phyloP scores from a whole-genome alignment of 2,113 vertebrate species.

The Anthoscopus minutus region DNA sequence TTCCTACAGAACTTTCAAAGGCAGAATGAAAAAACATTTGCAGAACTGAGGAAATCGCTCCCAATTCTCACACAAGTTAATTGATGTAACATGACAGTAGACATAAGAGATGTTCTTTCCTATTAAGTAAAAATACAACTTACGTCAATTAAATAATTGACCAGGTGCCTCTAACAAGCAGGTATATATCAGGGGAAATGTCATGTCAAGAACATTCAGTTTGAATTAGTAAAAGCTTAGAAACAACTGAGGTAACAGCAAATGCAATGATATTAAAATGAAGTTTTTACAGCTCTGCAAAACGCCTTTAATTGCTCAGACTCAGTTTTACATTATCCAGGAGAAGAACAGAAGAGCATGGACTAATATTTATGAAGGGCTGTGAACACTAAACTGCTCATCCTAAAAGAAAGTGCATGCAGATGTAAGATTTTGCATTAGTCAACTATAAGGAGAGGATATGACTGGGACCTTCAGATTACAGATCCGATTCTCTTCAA shows the following conservation, averaged over 20 bases:
- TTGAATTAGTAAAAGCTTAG: neutral
- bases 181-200: neutral
- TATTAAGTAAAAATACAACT: neutral
- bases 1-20: neutral
- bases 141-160: slow-evolving; percentile 23
- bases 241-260: neutral
- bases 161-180: neutral
- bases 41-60: neutral
- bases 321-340: neutral
- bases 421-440: neutral
- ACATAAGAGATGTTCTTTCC: neutral
- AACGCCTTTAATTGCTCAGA: neutral
- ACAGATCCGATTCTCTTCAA: neutral
- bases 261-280: neutral
- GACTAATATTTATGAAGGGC: neutral
- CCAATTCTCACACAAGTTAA: neutral
- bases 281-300: neutral
- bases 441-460: neutral
- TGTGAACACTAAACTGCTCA: neutral
- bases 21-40: neutral
- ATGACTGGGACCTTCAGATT: neutral
- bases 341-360: neutral
- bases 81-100: neutral
- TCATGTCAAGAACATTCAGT: neutral
- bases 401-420: neutral